Evolutionary conservation across 2,113 vertebrate species (phyloP), one percentile per base, ranked within the genome.

Genomic region (Epinephelus fuscoguttatus): DNA sequence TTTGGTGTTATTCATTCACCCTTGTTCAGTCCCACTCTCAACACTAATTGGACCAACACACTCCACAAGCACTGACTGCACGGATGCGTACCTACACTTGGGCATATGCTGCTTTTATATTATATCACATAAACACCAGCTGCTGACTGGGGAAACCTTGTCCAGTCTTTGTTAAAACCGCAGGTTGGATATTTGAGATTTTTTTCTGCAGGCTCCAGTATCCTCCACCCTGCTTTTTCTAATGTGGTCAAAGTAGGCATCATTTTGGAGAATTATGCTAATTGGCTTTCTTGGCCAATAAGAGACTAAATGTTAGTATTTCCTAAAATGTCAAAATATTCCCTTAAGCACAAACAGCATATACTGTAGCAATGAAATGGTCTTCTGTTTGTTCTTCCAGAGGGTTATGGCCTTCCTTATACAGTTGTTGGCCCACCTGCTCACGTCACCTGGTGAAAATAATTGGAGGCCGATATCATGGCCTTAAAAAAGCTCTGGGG

Each of bases 41-140:
- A 33, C 53, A 80, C 63, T 87, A 91, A 85, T 81, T 88, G 85
- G 81, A 76, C 78, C 47, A 59, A 73, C 59, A 59, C 42, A 55
- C 19, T 63, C n/a, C 49, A 33, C 40, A 68, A 17, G 76, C 70
- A 64, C 42, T 40, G 21, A 61, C 71, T 55, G 56, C 50, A 68
- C 56, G 33, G 50, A 75, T 61, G 23, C 69, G 70, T 14, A 79
- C 37, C 68, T 79, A 75, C 78, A 73, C 68, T 57, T 71, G 55
- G 64, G 68, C 63, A 89, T 82, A 83, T 74, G 60, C 63, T 70
- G 80, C 70, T 76, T 85, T 82, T 52, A 84, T 77, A 78, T 60
- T 84, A 67, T 70, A 87, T 80, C 70, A 82, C 49, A 74, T 57
- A 79, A 91, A 82, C 61, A 91, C 4, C 63, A 87, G 84, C 72